phyloP scores from a whole-genome alignment of 2,888 invertebrate genomes.

The Dastarcus helophoroides region DNA sequence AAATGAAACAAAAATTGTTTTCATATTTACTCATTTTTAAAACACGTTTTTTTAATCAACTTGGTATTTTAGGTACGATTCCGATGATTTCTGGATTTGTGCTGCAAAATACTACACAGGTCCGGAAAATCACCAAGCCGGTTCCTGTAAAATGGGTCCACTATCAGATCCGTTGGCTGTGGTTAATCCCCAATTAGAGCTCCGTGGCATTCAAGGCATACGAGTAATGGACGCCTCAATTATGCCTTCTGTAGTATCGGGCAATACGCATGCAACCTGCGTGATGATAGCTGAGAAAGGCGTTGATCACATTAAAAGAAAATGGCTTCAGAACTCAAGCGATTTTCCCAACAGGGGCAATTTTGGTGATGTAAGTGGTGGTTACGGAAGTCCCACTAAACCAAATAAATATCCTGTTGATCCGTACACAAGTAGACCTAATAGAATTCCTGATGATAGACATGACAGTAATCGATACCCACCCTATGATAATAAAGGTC shows the following conservation, averaged over 20 bases:
- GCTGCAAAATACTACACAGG: conserved; percentile 58
- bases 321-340: conserved; percentile 18
- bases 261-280: conserved; percentile 34
- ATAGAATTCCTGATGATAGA: no score
- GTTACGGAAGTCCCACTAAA: no score
- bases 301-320: conserved; percentile 31
- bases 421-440: no score
- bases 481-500: no score
- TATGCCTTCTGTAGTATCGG: conserved; percentile 33
- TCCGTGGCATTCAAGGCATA: conserved; percentile 50
- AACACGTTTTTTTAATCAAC: no score
- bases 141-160: conserved; percentile 76
- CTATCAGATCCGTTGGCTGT: conserved; percentile 58
- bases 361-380: no score
- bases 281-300: conserved; percentile 37
- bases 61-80: conserved; percentile 32
- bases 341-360: background rate
- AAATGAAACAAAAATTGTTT: no score
- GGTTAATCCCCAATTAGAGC: conserved; percentile 55
- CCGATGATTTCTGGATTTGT: conserved; percentile 67
- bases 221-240: conserved; percentile 40
- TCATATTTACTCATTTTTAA: no score
- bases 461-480: no score
- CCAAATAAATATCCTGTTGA: no score
- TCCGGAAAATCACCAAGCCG: conserved; percentile 74